Base-by-base conservation (phyloP, 2,113 vertebrate genomes). In the Poecile atricapillus region DNA sequence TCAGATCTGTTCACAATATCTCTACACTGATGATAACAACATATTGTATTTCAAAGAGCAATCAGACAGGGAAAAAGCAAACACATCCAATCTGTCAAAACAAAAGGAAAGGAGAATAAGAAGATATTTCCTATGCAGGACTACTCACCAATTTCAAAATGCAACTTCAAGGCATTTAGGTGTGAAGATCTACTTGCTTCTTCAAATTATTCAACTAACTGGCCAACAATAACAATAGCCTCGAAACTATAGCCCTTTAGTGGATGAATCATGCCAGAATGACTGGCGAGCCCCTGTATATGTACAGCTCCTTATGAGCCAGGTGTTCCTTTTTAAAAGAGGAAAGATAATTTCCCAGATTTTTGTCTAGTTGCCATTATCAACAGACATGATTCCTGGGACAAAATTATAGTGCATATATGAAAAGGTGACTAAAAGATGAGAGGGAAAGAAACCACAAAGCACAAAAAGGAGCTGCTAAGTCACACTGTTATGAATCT, bases 381-480 rank as follows among this genome's bases (percentile, higher is more conserved):
- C 56, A 71, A 44, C 22, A 78, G 39, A 12, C 15, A 30, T 28
- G 21, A 84, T 52, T 71, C 44, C 79, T 80, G 43, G 35, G 43
- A 69, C 7, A 82, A 56, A 89, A 84, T 27, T 65, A 44, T 5
- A 55, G 28, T 16, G n/a, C 15, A 41, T 15, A 2, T 47, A 46
- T 47, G 20, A 93, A 84, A 91, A 87, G 17, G 67, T 46, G 37
- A 84, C n/a, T 58, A 62, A 77, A 50, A 49, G 11, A 43, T 30
- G 15, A 18, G 14, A 39, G 9, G 4, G 3, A 0, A 7, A 65
- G 60, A 58, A 24, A 1, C 0, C 6, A 59, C 31, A 37, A 78
- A 87, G 17, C 21, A 22, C 0, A 1, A 41, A 83, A 71, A 79
- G 9, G 19, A 67, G n/a, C 7, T 25, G 12, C 9, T 52, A 85